phyloP scores from a whole-genome alignment of 2,113 vertebrate genomes.

The Fregata magnificens region DNA sequence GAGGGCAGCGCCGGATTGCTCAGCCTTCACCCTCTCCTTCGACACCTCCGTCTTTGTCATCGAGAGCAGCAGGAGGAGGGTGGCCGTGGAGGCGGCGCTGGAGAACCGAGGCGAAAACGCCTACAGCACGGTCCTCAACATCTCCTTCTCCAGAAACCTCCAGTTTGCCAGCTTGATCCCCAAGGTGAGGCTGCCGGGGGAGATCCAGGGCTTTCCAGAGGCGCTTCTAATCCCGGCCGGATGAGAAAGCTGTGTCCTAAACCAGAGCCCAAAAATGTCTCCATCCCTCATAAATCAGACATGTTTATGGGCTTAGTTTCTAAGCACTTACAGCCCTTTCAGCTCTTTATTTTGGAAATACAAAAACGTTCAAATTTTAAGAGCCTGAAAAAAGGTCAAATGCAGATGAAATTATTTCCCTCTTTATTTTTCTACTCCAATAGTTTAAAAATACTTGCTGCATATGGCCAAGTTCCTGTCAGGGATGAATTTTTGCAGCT shows the following conservation, averaged over 20 bases:
- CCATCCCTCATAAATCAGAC: not conserved
- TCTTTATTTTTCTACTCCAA: not conserved
- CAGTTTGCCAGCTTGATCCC: constrained; percentile 87
- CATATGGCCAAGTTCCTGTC: not conserved
- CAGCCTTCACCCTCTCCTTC: constrained; percentile 72
- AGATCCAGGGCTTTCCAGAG: not conserved
- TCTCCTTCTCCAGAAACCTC: constrained; percentile 89
- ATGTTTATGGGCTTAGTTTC: not conserved
- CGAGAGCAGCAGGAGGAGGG: constrained; percentile 82
- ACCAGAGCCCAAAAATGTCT: not conserved
- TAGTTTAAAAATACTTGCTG: not conserved
- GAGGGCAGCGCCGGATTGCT: constrained; percentile 45
- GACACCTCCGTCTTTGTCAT: constrained; percentile 78
- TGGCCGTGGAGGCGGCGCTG: constrained; percentile 84
- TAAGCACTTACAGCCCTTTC: not conserved
- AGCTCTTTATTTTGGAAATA: not conserved
- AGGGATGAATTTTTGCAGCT: not conserved
- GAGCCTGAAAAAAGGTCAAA: not conserved
- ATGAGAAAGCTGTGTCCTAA: not conserved
- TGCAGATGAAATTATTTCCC: not conserved
- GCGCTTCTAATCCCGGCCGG: fast-evolving
- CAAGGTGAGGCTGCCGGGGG: not conserved
- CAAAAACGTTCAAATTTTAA: not conserved
- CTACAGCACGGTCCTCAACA: constrained; percentile 85
- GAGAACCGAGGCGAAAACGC: constrained; percentile 95